These are phyloP conservation scores for Leucophenga maculata DNA, from an alignment of 2,888 invertebrate genomes.

Conservation along the genomic window DNA sequence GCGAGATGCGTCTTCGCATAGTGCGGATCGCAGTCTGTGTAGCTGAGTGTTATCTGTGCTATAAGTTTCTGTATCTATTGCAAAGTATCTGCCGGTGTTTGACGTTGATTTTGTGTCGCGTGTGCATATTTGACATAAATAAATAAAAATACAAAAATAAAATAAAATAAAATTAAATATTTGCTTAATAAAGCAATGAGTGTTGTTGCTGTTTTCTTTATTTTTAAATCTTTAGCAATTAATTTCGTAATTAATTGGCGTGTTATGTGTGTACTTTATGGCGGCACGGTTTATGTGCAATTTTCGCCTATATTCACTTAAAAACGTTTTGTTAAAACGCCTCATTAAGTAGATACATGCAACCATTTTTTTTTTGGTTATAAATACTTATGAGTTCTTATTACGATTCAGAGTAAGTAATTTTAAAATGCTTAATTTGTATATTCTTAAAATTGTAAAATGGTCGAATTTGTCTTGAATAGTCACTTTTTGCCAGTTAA, in stretches of 20 bases:
- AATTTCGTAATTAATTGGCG: neutral
- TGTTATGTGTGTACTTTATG: too few species aligned
- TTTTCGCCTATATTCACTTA: too few species aligned
- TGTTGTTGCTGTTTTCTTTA: neutral
- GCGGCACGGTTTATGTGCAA: too few species aligned
- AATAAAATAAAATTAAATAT: too few species aligned
- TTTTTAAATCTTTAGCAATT: neutral
- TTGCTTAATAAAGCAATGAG: too few species aligned
- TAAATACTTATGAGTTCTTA: constrained; percentile 65
- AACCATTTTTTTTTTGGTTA: neutral
- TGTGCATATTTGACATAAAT: neutral
- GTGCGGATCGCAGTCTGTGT: neutral
- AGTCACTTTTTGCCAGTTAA: too few species aligned
- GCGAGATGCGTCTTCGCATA: neutral
- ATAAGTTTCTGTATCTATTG: neutral
- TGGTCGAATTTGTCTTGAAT: too few species aligned
- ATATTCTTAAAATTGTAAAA: too few species aligned
- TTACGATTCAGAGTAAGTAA: constrained; percentile 69
- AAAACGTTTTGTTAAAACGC: neutral
- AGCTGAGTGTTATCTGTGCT: neutral
- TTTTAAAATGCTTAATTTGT: neutral
- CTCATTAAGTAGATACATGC: neutral
- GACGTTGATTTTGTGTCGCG: neutral
- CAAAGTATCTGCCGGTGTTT: neutral
- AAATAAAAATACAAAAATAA: too few species aligned